Conservation (phyloP, 2,797 vertebrate genomes). For the Pyrocephalus nanus region DNA sequence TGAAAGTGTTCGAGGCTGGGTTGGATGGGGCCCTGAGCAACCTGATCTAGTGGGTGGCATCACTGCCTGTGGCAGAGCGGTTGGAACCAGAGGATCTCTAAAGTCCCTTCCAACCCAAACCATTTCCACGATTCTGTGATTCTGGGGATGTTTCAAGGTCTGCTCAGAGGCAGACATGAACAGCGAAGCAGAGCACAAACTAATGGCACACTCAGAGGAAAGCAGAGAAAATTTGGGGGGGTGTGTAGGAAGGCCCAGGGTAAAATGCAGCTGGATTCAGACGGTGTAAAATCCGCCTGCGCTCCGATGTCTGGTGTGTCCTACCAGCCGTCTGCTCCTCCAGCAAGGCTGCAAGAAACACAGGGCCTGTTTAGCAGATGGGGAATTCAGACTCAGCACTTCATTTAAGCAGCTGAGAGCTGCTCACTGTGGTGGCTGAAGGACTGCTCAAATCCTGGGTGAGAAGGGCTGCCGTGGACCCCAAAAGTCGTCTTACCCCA, state of each 20-base stretch:
- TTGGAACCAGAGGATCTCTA: background rate
- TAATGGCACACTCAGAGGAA: background rate
- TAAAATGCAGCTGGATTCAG: conserved; percentile 30
- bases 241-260: background rate
- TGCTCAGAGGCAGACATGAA: background rate
- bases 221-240: background rate
- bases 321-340: background rate
- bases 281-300: background rate
- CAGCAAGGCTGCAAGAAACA: background rate
- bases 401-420: background rate
- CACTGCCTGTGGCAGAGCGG: accelerated
- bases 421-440: background rate
- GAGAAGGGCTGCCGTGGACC: accelerated
- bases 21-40: background rate
- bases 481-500: background rate
- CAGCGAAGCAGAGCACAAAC: background rate
- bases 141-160: background rate
- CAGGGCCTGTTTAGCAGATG: background rate
- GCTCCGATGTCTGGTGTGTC: background rate
- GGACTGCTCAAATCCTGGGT: background rate
- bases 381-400: background rate
- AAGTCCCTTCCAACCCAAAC: background rate
- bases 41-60: background rate
- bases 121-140: background rate
- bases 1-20: background rate